These are phyloP conservation scores for Tetramorium alpestre DNA, from an alignment of 1,140 invertebrate genomes.

Conservation along the genomic window DNA sequence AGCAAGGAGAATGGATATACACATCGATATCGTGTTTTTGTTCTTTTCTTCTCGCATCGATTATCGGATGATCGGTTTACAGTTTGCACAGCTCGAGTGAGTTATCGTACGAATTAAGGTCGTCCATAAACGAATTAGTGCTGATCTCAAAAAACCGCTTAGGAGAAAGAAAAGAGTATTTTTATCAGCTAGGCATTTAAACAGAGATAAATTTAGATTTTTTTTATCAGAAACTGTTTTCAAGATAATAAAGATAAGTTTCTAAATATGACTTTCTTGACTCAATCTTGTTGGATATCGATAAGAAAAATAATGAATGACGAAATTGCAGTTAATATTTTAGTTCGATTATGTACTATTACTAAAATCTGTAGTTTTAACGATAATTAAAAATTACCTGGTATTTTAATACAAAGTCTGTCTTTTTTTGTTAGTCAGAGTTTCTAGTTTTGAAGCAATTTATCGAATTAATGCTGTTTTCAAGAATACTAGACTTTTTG, in stretches of 20 bases:
- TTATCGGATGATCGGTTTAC: slow-evolving; percentile 52
- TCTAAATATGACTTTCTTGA: not conserved
- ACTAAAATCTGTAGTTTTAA: not conserved
- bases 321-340: not conserved
- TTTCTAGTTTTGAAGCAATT: not conserved
- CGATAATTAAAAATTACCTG: too few species aligned
- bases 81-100: not conserved
- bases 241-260: not conserved
- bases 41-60: slow-evolving; percentile 49
- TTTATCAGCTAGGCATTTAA: not conserved
- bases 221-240: not conserved
- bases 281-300: not conserved
- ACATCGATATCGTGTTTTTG: slow-evolving; percentile 21
- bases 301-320: not conserved
- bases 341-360: not conserved
- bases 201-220: not conserved
- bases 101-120: slow-evolving; percentile 41
- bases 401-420: not conserved
- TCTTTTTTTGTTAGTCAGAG: not conserved
- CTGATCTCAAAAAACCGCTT: not conserved
- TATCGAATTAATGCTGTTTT: not conserved
- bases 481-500: not conserved
- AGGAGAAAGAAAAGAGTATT: not conserved
- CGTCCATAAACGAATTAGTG: slow-evolving; percentile 10
- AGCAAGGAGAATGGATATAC: not conserved